Base-by-base conservation (phyloP, 2,888 invertebrate genomes). In the Congeria kusceri region DNA sequence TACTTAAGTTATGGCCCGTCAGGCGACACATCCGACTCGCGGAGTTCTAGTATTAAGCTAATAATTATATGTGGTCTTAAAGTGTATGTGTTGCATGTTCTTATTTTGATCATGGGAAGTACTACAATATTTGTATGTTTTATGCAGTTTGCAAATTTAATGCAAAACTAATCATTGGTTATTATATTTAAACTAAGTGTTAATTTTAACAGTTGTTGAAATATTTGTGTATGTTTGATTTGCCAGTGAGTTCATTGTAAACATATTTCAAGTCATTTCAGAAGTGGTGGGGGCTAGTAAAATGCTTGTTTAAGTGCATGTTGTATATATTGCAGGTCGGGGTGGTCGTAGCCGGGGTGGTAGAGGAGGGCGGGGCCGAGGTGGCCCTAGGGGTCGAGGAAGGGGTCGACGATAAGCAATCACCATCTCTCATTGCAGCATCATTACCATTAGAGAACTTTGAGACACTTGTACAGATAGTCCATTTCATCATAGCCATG, bases 371-470 rank as follows among this genome's bases (percentile, higher is more conserved):
- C 58, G 89, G 18, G 85, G 88, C 18, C 70, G 88, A 44, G 87
- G 89, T 28, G 80, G 89, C 5, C 53, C 53, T 20, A 80, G 91
- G 18, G 81, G 89, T n/a, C 67, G 91, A 39, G 91, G 92, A 13
- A 69, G 91, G 67, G 88, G 91, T 9, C 67, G 89, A 29, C 83
- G 87, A 63, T 72, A 77, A 53, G 32, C 25, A 29, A 20, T 44
- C 44, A 44, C 11, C 32, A 13, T 15, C 18, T 11, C 27, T 20
- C 44, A 23, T 39, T 39, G 39, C 39, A 39, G 9, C 39, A 15
- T 39, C 39, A 39, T 39, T 15, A 39, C 39, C 39, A 39, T 39
- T 39, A 39, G 39, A 39, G 39, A 39, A 7, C 39, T 39, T 39
- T 39, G 39, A 39, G 39, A 39, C 39, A 9, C 39, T 39, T 39